A percentile compares a stretch with the other conserved stretches of the same genome.
phyloP scores from a whole-genome alignment of 2,113 vertebrate genomes.

The Barnardius zonarius region DNA sequence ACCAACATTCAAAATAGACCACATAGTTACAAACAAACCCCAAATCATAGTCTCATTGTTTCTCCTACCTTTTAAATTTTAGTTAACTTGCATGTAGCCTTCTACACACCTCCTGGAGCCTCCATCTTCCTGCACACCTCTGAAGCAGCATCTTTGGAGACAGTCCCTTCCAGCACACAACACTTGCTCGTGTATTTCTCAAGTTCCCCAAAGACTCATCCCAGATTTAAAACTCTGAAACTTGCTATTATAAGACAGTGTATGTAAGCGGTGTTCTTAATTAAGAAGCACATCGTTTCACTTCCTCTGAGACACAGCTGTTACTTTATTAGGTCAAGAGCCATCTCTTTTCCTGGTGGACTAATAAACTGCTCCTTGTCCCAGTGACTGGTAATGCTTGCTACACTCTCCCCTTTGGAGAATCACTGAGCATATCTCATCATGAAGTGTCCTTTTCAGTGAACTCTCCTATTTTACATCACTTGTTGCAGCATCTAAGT shows the following conservation, averaged over 20 bases:
- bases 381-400: not conserved
- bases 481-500: not conserved
- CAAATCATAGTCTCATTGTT: not conserved
- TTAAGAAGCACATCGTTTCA: not conserved
- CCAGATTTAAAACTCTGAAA: not conserved
- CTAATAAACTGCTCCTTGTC: not conserved
- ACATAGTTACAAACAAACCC: fast-evolving
- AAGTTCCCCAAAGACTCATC: not conserved
- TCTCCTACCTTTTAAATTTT: not conserved
- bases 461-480: not conserved
- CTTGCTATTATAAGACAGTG: not conserved
- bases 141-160: not conserved
- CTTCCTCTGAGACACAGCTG: not conserved
- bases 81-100: not conserved
- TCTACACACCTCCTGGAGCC: not conserved
- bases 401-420: not conserved
- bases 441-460: not conserved
- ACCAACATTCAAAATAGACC: not conserved
- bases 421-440: not conserved
- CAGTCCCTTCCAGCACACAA: not conserved
- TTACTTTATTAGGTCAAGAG: not conserved
- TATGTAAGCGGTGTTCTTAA: not conserved
- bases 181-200: not conserved
- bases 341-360: not conserved
- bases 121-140: no score